Conservation (phyloP, 2,113 vertebrate species). For the Illadopsis cleaveri region DNA sequence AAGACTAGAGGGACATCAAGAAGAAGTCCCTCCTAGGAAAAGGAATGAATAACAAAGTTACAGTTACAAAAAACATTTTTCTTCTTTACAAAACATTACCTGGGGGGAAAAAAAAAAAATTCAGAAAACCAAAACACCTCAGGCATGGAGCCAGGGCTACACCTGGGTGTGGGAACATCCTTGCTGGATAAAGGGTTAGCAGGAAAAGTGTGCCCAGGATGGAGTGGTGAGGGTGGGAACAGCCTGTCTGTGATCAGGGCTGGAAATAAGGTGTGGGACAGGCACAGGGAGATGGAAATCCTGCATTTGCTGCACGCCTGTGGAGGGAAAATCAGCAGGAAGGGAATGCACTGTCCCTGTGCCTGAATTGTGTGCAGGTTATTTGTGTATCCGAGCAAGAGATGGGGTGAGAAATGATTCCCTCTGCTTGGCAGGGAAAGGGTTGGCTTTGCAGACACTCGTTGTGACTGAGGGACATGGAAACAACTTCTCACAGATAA, state of each 20-base stretch:
- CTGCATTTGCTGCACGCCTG: fast-evolving
- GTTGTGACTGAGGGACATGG: background rate
- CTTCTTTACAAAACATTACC: too few species aligned
- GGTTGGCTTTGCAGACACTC: background rate
- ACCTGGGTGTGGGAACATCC: fast-evolving
- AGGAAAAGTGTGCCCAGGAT: background rate
- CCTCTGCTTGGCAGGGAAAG: background rate
- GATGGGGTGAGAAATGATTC: background rate
- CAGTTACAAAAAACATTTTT: too few species aligned
- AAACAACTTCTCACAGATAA: background rate
- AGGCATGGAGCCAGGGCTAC: background rate
- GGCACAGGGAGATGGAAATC: fast-evolving
- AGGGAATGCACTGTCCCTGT: background rate
- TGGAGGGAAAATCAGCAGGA: background rate
- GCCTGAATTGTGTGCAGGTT: background rate
- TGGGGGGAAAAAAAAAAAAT: too few species aligned
- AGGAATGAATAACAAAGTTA: too few species aligned
- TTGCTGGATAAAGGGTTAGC: background rate
- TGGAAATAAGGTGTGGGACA: background rate
- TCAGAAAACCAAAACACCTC: too few species aligned
- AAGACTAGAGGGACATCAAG: too few species aligned
- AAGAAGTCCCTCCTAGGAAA: too few species aligned
- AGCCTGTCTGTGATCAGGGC: background rate
- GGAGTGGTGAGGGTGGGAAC: background rate
- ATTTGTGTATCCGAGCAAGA: background rate